phyloP scores from a whole-genome alignment of 1,140 invertebrate species.

The Steinernema feltiae region DNA sequence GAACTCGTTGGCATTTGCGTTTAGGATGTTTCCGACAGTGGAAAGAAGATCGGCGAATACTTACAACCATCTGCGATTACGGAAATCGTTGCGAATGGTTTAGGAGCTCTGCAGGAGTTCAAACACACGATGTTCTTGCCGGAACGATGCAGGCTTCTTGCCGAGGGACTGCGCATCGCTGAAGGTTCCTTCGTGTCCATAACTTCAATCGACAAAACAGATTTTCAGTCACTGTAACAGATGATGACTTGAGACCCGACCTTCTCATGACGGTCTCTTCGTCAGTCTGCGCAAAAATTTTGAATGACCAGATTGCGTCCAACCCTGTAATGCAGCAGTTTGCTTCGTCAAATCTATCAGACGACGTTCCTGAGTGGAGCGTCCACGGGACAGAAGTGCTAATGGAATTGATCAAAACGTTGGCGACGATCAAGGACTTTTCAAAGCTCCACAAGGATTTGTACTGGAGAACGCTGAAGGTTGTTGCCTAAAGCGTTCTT shows the following conservation, averaged over 20 bases:
- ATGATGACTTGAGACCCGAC: background rate
- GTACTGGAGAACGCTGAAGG: conserved; percentile 32
- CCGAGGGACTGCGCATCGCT: background rate
- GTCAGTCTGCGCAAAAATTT: background rate
- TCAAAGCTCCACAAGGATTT: conserved; percentile 34
- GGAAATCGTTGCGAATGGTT: background rate
- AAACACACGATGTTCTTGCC: background rate
- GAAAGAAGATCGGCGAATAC: background rate
- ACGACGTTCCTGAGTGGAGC: conserved; percentile 11
- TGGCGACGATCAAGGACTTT: conserved; percentile 30
- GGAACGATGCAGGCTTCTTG: background rate
- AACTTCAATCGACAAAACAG: background rate
- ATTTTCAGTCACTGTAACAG: background rate
- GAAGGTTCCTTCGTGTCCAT: background rate
- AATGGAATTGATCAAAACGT: conserved; percentile 24
- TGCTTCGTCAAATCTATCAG: background rate
- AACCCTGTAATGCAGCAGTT: background rate
- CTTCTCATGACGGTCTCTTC: background rate
- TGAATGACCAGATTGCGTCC: background rate
- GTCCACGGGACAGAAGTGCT: conserved; percentile 30
- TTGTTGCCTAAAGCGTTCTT: background rate
- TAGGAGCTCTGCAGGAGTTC: background rate
- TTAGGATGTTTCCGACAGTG: background rate
- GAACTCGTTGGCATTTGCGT: background rate
- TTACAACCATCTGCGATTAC: background rate